Evolutionary conservation across 2,113 vertebrate genomes (phyloP).

Genomic region (Nycticebus coucang): DNA sequence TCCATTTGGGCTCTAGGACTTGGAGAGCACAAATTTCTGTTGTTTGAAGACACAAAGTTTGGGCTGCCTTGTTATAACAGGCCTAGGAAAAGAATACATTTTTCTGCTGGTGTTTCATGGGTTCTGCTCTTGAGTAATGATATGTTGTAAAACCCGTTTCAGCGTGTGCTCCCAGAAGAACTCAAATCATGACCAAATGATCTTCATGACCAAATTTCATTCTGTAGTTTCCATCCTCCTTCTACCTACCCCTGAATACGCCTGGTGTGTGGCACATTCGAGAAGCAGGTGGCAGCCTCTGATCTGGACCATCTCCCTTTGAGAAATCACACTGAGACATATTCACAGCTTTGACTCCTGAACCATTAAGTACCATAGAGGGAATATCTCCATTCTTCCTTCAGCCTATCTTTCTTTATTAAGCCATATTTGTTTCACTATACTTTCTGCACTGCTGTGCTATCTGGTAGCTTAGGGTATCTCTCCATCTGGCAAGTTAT

Average conservation of each 20-base stretch:
- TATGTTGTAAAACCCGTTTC: not conserved
- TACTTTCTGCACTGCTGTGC: not conserved
- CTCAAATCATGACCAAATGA: too few relatives aligned
- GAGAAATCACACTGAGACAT: not conserved
- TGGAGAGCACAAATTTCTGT: not conserved
- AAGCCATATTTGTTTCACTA: not conserved
- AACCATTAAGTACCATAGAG: fast-evolving
- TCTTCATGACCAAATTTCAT: too few relatives aligned
- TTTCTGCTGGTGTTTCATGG: too few relatives aligned
- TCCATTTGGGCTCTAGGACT: too few relatives aligned
- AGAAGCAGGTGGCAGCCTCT: not conserved
- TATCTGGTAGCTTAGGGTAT: not conserved
- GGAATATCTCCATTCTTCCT: not conserved
- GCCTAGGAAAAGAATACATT: not conserved
- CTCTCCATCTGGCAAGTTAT: not conserved
- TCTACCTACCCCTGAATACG: too few relatives aligned
- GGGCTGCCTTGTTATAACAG: not conserved
- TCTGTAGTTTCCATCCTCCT: not conserved
- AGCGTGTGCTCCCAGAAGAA: not conserved
- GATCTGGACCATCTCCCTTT: too few relatives aligned
- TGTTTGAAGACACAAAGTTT: not conserved
- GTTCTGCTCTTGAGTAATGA: not conserved
- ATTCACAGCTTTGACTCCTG: not conserved
- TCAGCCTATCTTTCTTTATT: not conserved
- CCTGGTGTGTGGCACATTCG: too few relatives aligned